phyloP scores from a whole-genome alignment of 2,797 vertebrate genomes.

The Manis crassicaudata region DNA sequence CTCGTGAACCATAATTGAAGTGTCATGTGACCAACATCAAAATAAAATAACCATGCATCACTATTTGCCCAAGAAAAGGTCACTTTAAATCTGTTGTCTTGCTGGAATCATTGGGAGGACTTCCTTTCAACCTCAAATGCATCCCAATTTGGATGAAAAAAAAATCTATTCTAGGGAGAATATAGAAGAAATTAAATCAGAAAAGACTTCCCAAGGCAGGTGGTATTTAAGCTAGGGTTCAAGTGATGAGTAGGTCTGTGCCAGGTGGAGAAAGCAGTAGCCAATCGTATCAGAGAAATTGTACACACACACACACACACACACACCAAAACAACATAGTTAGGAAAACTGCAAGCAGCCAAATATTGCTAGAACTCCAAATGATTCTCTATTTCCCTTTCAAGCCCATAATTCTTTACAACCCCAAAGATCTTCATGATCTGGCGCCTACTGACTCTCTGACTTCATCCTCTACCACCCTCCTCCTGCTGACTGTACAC shows the following conservation, averaged over 20 bases:
- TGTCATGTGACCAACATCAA: background rate
- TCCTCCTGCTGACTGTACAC: background rate
- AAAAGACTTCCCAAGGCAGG: background rate
- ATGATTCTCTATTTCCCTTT: background rate
- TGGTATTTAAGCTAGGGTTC: background rate
- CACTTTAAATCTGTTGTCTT: background rate
- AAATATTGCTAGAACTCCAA: background rate
- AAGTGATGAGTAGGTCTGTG: background rate
- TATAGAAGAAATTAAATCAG: background rate
- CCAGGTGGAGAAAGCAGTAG: background rate
- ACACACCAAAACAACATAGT: background rate
- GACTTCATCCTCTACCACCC: background rate
- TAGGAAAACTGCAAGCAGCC: background rate
- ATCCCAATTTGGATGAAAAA: background rate
- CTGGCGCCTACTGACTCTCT: background rate
- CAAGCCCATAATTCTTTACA: background rate
- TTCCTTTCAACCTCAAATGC: background rate
- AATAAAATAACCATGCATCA: background rate
- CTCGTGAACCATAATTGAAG: background rate
- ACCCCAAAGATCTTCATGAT: background rate
- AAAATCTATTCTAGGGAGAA: background rate
- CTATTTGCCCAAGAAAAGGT: background rate
- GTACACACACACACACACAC: rapidly evolving
- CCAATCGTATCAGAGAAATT: background rate
- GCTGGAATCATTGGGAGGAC: background rate